Conservation (phyloP, 2,888 invertebrate genomes). For the Drosophila yooni region DNA sequence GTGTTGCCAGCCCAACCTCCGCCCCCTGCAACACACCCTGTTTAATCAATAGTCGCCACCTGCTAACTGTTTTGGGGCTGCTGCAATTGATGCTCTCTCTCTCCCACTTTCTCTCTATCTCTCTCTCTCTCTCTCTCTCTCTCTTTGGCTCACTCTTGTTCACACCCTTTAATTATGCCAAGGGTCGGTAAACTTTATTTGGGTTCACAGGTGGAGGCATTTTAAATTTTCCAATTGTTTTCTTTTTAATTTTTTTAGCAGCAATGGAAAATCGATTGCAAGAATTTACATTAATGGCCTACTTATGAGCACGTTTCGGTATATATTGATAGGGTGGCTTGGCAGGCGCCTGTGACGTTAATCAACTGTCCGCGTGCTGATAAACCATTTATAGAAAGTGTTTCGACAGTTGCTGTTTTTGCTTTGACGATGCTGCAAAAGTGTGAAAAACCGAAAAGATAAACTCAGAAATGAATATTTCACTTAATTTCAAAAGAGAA, state of each 20-base stretch:
- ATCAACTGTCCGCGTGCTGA: conserved; percentile 8
- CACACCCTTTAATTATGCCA: conserved; percentile 38
- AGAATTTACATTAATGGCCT: conserved; percentile 62
- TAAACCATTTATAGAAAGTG: conserved; percentile 31
- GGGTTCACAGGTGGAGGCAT: conserved; percentile 31
- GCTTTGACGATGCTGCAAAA: conserved; percentile 1
- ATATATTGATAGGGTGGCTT: neutral
- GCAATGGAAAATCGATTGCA: conserved; percentile 65
- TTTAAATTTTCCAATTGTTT: conserved; percentile 49
- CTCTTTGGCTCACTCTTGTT: neutral
- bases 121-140: neutral
- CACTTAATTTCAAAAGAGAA: neutral
- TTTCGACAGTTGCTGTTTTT: conserved; percentile 14
- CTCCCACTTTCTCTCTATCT: neutral
- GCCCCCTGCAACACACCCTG: conserved; percentile 27
- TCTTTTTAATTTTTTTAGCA: neutral
- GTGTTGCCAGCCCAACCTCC: conserved; percentile 65
- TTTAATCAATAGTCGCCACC: conserved; percentile 76
- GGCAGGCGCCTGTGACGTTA: neutral
- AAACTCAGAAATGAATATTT: conserved; percentile 3
- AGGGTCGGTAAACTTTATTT: conserved; percentile 78
- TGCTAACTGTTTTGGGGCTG: conserved; percentile 27
- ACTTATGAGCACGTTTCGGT: conserved; percentile 53
- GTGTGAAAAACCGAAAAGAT: neutral
- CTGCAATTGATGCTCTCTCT: conserved; percentile 45